phyloP scores from a whole-genome alignment of 2,888 invertebrate genomes.

The Synanthedon formicaeformis region DNA sequence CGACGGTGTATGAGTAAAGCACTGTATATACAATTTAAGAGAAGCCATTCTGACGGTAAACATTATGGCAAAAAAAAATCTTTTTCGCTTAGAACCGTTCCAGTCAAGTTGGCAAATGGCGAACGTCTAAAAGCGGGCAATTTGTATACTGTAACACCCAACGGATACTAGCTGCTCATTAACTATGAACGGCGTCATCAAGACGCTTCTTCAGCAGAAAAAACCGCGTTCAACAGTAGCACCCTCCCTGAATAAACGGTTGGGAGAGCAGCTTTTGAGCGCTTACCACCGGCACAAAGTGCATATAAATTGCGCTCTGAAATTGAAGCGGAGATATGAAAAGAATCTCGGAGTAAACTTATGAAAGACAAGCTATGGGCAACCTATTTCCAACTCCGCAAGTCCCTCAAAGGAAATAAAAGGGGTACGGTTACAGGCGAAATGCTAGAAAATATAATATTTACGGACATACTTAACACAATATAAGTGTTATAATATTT shows the following conservation, averaged over 20 bases:
- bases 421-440: constrained; percentile 1
- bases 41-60: constrained; percentile 60
- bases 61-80: constrained; percentile 54
- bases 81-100: constrained; percentile 46
- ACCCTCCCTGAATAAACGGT: constrained; percentile 54
- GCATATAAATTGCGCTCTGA: constrained; percentile 65
- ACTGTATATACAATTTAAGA: constrained; percentile 39
- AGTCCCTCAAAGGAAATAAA: constrained; percentile 28
- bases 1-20: constrained; percentile 15
- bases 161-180: constrained; percentile 66
- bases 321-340: constrained; percentile 63
- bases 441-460: neutral
- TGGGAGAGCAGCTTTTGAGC: constrained; percentile 49
- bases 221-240: constrained; percentile 58
- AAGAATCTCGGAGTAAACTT: constrained; percentile 38
- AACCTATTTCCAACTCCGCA: constrained; percentile 35
- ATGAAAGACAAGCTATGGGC: constrained; percentile 47
- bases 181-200: constrained; percentile 69
- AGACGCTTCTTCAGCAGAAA: constrained; percentile 61
- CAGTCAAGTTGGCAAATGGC: constrained; percentile 49
- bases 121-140: constrained; percentile 53
- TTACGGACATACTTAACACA: neutral
- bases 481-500: too few species aligned
- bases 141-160: constrained; percentile 50
- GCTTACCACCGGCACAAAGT: constrained; percentile 56